Conservation (phyloP, 2,113 vertebrate species). For the Trogon melanurus region DNA sequence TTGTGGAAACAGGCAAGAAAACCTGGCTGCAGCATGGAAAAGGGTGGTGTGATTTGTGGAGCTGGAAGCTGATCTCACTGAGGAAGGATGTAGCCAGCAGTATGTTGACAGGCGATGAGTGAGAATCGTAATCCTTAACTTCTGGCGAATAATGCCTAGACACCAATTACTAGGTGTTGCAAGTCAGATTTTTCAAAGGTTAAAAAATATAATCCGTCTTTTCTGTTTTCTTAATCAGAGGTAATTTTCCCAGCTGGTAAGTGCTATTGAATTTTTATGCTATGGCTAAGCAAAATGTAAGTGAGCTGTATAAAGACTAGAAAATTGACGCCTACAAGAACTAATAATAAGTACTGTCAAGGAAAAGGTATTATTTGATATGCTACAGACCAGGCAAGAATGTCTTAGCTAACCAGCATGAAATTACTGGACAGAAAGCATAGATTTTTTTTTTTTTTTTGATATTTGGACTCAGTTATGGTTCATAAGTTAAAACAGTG, state of each 20-base stretch:
- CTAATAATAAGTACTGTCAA: not conserved
- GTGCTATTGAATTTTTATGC: slow-evolving; percentile 29
- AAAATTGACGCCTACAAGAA: slow-evolving; percentile 1
- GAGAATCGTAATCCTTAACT: not conserved
- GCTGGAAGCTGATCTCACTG: not conserved
- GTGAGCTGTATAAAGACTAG: slow-evolving; percentile 1
- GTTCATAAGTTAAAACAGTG: not conserved
- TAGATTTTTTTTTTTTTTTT: not conserved
- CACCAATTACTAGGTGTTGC: not conserved
- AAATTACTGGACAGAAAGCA: slow-evolving; percentile 23
- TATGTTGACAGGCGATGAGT: not conserved
- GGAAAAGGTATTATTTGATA: slow-evolving; percentile 24
- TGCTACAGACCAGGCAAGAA: not conserved
- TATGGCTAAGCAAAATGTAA: slow-evolving; percentile 32
- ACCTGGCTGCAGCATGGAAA: not conserved
- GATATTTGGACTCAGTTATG: not conserved
- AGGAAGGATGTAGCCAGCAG: not conserved
- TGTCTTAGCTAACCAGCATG: not conserved
- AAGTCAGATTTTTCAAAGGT: slow-evolving; percentile 36
- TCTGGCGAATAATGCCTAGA: slow-evolving; percentile 7
- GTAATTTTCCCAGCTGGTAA: slow-evolving; percentile 48
- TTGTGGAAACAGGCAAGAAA: not conserved
- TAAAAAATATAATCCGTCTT: slow-evolving; percentile 31
- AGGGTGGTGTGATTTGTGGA: not conserved
- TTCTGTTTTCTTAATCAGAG: slow-evolving; percentile 36